Base-by-base conservation (phyloP, 2,797 vertebrate genomes). In the Bothrops alternatus region DNA sequence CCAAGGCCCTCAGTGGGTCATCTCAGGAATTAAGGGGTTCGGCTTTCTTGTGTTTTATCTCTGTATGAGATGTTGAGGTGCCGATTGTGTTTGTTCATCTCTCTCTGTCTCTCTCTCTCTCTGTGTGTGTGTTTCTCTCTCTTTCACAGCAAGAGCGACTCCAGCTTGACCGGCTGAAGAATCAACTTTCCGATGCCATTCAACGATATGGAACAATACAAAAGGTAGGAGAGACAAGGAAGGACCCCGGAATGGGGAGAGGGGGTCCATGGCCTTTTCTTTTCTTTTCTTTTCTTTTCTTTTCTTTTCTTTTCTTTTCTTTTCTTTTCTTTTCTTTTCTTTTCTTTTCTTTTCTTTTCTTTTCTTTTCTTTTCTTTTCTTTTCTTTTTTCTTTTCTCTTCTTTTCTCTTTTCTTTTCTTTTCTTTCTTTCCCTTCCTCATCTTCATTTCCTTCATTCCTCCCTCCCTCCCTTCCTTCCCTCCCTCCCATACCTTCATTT, bases 91-190 rank as follows among this genome's bases (percentile, higher is more conserved):
- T 88, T 82, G 37, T 23, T 37, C 1, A 11, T 82, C 13, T 88
- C 47, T 16, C 37, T 58, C 2, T 42, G 20, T 78, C 11, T 10
- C 8, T 4, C n/a, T 65, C 1, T 2, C 92, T 0, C 63, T 60
- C 3, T 42, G 3, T 47, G 47, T 47, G 47, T 47, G 47, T 47
- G 20, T 58, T 20, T 58, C 32, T 23, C 13, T 78, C 3, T 2
- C 92, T 0, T 65, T 60, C 53, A 47, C 96, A 99, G 98, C 98
- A 98, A 97, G 98, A 99, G 90, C 96, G 97, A 11, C 97, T 99
- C 28, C 98, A 98, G 91, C 96, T 99, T 96, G 98, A 98, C 90
- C 96, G 98, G n/a, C 97, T 99, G 96, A 99, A 98, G 96, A 98
- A 97, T 69, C 98, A 99, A 47, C 97, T 99, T 3, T 98, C 98